Base-by-base conservation (phyloP, 2,797 vertebrate species). In the Astyanax mexicanus region DNA sequence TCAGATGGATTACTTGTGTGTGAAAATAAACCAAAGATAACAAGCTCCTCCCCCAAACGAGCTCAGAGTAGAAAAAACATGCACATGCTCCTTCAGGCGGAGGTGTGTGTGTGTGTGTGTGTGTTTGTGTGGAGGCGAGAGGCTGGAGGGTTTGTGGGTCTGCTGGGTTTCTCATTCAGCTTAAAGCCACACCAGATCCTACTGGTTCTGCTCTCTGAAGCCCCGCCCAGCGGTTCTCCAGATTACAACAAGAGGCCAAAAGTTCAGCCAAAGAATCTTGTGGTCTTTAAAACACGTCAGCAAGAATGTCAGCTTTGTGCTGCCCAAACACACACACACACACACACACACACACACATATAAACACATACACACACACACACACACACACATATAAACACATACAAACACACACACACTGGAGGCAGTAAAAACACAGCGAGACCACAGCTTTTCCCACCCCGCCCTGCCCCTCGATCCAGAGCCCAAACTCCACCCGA, bases 221-320 rank as follows among this genome's bases (percentile, higher is more conserved):
- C 49, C 12, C 83, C 52, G 75, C 79, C 80, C 84, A 79, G 84
- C 13, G 70, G 81, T 86, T 87, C 76, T 89, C 78, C 82, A 84
- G 57, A 66, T 79, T 66, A 80, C 79, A 81, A 89, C 75, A 79
- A 74, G 52, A 79, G 89, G 90, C 91, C 89, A 89, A 87, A 88
- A 86, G 89, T 92, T 91, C 87, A 93, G 86, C 87, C 77, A 82
- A 86, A 81, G 87, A 92, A 89, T 91, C 85, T 91, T 89, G 88
- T 66, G 83, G 89, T 88, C 86, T 89, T 90, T 74, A 19, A 79
- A 84, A 87, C 88, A 84, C 80, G 84, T 91, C 88, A 90, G 85
- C 86, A 86, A 83, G 83, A 91, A 91, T 89, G 88, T 81, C 82
- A 83, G 77, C 60, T 69, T 78, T 83, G 81, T 78, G 73, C 85